A percentile compares a stretch with the other conserved stretches of the same genome.
These are phyloP conservation scores for Vulpes lagopus DNA, from an alignment of 2,113 vertebrate genomes.

Conservation along the genomic window DNA sequence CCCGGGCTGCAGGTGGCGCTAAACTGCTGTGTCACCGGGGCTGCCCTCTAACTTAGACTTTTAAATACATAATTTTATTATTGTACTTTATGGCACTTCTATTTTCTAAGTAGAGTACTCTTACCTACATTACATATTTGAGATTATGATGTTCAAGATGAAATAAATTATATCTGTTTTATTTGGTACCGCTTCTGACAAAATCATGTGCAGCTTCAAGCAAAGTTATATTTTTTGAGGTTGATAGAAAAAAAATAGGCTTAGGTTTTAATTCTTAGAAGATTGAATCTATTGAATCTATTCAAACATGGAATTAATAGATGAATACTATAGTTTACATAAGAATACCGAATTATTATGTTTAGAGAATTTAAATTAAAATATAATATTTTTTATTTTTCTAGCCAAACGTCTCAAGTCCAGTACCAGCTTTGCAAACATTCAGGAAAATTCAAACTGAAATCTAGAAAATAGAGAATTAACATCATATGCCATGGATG, in stretches of 20 bases:
- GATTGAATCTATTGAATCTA: neutral
- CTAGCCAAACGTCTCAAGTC: conserved; percentile 96
- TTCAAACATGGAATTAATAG: conserved; percentile 48
- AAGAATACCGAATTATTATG: conserved; percentile 27
- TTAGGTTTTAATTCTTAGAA: conserved; percentile 62
- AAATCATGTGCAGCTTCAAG: conserved; percentile 17
- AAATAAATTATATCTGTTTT: neutral
- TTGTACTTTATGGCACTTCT: neutral
- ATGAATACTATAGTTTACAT: neutral
- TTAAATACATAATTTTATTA: conserved; percentile 39
- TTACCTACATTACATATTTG: conserved; percentile 8
- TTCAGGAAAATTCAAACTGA: conserved; percentile 97
- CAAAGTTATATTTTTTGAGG: conserved; percentile 33
- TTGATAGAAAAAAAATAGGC: conserved; percentile 25
- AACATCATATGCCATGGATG: neutral
- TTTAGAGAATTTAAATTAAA: conserved; percentile 66
- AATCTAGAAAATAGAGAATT: conserved; percentile 74
- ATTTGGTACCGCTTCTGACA: conserved; percentile 46
- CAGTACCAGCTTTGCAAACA: conserved; percentile 92
- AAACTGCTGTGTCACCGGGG: too few species aligned
- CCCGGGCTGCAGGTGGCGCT: too few species aligned
- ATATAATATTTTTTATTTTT: conserved; percentile 82
- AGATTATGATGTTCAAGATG: neutral
- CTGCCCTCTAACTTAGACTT: neutral
- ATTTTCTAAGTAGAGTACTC: conserved; percentile 40